A percentile compares a stretch with the other conserved stretches of the same genome.
Evolutionary conservation across 2,113 vertebrate genomes (phyloP).

Genomic region (Limanda limanda): DNA sequence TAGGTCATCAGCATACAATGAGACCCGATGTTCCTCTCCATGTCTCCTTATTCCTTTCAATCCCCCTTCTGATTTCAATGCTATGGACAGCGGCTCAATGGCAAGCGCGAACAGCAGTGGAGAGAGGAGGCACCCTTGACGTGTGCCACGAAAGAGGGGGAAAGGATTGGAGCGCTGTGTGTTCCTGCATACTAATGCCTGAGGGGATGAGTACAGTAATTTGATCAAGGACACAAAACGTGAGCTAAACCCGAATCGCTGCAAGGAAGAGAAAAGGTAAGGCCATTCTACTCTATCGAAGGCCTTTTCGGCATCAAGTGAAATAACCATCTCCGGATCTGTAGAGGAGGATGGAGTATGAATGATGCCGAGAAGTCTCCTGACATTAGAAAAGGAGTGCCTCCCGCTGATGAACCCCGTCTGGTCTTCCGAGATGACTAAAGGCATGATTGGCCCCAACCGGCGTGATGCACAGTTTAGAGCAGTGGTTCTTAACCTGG

Average conservation of each 20-base stretch:
- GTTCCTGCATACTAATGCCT: no score
- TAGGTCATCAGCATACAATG: neutral
- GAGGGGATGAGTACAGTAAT: no score
- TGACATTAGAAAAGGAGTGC: neutral
- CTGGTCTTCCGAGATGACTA: no score
- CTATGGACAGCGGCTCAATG: neutral
- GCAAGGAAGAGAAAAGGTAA: neutral
- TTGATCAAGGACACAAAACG: no score
- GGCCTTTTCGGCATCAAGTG: neutral
- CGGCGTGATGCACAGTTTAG: no score
- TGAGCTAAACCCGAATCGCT: neutral
- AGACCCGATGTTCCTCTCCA: neutral
- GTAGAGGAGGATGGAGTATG: conserved; percentile 1
- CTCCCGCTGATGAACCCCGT: no score
- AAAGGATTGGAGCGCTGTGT: no score
- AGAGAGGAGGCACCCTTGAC: no score
- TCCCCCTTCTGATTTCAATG: neutral
- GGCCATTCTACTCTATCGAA: neutral
- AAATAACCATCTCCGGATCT: neutral
- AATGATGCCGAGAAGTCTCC: neutral
- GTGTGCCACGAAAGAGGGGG: no score
- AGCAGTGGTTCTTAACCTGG: no score
- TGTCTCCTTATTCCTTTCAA: neutral
- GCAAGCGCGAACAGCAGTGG: neutral
- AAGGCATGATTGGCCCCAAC: no score